Evolutionary conservation across 2,113 vertebrate species (phyloP), one percentile per base, ranked within the genome.

Genomic region (Epinephelus moara): DNA sequence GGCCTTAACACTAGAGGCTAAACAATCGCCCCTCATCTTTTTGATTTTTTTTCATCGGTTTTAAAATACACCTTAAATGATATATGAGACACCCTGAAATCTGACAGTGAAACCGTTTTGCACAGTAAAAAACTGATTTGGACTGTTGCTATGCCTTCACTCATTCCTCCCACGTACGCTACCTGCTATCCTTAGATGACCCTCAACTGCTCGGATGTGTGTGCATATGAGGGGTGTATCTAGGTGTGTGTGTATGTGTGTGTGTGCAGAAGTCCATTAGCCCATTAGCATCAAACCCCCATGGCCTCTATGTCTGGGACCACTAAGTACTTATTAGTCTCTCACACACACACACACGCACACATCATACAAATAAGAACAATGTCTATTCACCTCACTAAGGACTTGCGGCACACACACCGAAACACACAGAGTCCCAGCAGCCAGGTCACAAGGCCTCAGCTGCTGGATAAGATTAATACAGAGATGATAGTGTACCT

Each of bases 101-200:
- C 23, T 69, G 47, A 53, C 9, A 37, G 68, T 23, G 13, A 25
- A 42, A 27, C 27, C 17, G n/a, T 67, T 47, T n/a, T n/a, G 23
- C 52, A 30, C 18, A 27, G 27, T 78, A 21, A 33, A 30, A 45
- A 30, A 33, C 17, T 59, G 27, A 68, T 21, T 3, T 2, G 18
- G 25, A 56, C 49, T 53, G 70, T 17, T 30, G 37, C 45, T 2
- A 14, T 33, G 49, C 30, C 30, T 59, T 72, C 6, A 61, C 14
- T 67, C 1, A 6, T 50, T 75, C 61, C 23, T 75, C 42, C 60
- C 47, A 68, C 8, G 19, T 63, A 61, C 2, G 3, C 45, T 17
- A 60, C 62, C 37, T 75, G 18, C 70, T 80, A 27, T 78, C 72
- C 74, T 85, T 42, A 85, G n/a, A 72, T 50, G 57, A 88, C 78